Evolutionary conservation across 2,888 invertebrate genomes (phyloP).

Genomic region (Rugalucina vietnamica): DNA sequence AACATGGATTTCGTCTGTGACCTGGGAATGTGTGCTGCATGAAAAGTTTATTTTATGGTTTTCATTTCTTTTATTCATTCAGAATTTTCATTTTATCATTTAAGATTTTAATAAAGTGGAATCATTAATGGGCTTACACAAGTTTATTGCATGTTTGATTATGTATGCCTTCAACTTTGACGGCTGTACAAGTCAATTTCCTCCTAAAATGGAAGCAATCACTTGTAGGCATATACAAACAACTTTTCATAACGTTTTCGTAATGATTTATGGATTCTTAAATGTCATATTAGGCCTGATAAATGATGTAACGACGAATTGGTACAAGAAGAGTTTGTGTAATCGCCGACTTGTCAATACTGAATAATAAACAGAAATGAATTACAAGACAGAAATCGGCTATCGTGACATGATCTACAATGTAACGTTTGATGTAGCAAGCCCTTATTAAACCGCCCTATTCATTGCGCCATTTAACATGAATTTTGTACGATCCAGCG

Average conservation of each 20-base stretch:
- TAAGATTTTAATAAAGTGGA: no score
- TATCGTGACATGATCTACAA: not conserved
- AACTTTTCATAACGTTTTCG: not conserved
- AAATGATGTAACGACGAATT: not conserved
- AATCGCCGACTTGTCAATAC: not conserved
- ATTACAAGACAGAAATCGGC: not conserved
- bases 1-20: no score
- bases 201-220: conserved; percentile 4
- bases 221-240: conserved; percentile 3
- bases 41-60: no score
- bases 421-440: not conserved
- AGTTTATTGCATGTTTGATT: no score
- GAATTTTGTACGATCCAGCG: no score
- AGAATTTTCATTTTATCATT: no score
- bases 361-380: not conserved
- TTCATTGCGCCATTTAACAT: no score
- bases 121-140: no score
- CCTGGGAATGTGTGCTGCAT: no score
- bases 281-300: conserved; percentile 9
- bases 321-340: not conserved
- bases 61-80: no score
- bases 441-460: not conserved
- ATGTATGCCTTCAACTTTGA: not conserved
- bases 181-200: not conserved
- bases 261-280: conserved; percentile 11